Evolutionary conservation across 1,140 invertebrate genomes (phyloP), one percentile per base, ranked within the genome.

Genomic region (Halesus radiatus): DNA sequence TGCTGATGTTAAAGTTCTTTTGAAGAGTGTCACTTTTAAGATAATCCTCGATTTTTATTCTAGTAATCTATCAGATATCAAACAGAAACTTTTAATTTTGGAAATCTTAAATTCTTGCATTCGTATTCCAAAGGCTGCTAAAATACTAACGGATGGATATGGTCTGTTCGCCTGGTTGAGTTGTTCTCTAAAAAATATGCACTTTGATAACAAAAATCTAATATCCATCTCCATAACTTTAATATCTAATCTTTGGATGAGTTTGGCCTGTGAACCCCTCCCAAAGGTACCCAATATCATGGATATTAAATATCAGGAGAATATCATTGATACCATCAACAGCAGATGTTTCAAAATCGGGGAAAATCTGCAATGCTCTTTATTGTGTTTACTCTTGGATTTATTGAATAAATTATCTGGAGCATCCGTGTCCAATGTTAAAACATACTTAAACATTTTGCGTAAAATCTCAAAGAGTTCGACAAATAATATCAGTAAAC

Each of bases 91-190:
- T 81, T 86, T 92, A 56, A 93, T 95, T 79, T 86, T 95, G 32
- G 88, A 91, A 79, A 88, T 93, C 1, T 83, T 95, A 0, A 89
- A 89, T 77, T 90, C 89, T 10, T 89, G 91, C 62, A 90, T 92
- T 4, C 88, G 90, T 79, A 91, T 94, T 54, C 89, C 91, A 10
- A 90, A 90, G 79, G 91, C 91, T 1, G 90, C 90, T 6, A 89
- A 92, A 76, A 90, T 93, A 72, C 87, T 95, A 70, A 87, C 91
- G 3, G 90, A 92, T 80, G 90, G 91, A 80, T 91, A 92, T 80
- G 92, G 91, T n/a, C 82, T 94, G 3, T 79, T 94, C 32, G 88
- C 92, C 6, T 94, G 93, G 93, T 81, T 94, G 18, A 86, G 87
- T 72, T 85, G 78, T 5, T 81, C 86, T 3, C 85, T 87, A 5